Conservation (phyloP, 1,140 invertebrate genomes). For the Drosophila fuyamai region DNA sequence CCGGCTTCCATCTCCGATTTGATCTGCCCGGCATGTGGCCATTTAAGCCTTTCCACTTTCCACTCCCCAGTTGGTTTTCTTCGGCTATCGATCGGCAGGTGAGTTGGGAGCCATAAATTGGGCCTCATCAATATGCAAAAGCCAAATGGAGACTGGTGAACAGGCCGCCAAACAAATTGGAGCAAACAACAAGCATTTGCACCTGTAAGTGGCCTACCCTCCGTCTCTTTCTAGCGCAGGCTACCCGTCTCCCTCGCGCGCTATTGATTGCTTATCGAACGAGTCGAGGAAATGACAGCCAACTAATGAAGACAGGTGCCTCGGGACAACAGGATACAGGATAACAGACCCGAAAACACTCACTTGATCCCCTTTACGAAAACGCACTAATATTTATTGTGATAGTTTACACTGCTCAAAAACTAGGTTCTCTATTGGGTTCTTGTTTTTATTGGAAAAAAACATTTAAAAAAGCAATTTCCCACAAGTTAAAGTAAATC, state of each 20-base stretch:
- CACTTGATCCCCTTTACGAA: not conserved
- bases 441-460: too few species aligned
- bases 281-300: slow-evolving; percentile 29
- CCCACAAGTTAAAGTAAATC: too few species aligned
- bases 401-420: slow-evolving; percentile 9
- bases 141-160: slow-evolving; percentile 9
- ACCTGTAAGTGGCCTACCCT: slow-evolving; percentile 50
- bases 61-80: not conserved
- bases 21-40: slow-evolving; percentile 19
- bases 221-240: not conserved
- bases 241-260: not conserved
- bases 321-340: slow-evolving; percentile 1
- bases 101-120: slow-evolving; percentile 18
- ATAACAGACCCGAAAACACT: slow-evolving; percentile 18
- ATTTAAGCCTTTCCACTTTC: slow-evolving; percentile 11
- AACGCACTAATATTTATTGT: slow-evolving; percentile 2
- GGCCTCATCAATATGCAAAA: slow-evolving; percentile 53
- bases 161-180: slow-evolving; percentile 38
- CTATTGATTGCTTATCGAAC: slow-evolving; percentile 69
- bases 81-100: slow-evolving; percentile 11
- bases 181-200: slow-evolving; percentile 51
- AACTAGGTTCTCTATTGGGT: not conserved
- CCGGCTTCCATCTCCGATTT: slow-evolving; percentile 1
- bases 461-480: too few species aligned
- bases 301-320: slow-evolving; percentile 78